These are phyloP conservation scores for Neodiprion virginianus DNA, from an alignment of 1,140 invertebrate genomes.

Conservation along the genomic window DNA sequence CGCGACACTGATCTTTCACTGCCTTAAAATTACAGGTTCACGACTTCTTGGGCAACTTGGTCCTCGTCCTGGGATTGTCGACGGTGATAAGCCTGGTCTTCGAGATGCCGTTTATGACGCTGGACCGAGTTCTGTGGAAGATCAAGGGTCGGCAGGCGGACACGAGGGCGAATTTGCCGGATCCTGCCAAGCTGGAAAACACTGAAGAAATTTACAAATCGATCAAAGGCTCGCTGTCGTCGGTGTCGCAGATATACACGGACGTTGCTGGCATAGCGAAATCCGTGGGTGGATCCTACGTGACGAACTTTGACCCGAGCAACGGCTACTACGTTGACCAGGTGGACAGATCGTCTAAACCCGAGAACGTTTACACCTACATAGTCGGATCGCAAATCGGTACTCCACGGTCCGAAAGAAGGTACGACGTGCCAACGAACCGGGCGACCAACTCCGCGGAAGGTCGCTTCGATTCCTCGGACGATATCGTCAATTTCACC, in stretches of 20 bases:
- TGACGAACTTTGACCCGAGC: background rate
- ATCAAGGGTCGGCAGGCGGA: background rate
- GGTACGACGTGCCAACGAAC: background rate
- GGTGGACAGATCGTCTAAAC: background rate
- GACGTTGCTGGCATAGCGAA: slow-evolving; percentile 7
- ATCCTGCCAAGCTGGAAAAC: slow-evolving; percentile 26
- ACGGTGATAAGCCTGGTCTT: slow-evolving; percentile 45
- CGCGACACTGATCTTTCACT: background rate
- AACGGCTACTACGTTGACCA: slow-evolving; percentile 5
- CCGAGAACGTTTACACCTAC: slow-evolving; percentile 8
- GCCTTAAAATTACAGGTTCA: slow-evolving; percentile 28
- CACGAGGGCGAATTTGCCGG: background rate
- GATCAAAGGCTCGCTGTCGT: slow-evolving; percentile 19
- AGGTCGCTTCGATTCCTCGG: background rate
- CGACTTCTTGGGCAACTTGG: slow-evolving; percentile 39
- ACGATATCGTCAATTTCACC: background rate
- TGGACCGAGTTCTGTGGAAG: slow-evolving; percentile 11
- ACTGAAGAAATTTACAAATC: slow-evolving; percentile 31
- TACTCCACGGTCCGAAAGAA: background rate
- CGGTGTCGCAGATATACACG: slow-evolving; percentile 6
- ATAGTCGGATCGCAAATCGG: background rate
- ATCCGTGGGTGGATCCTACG: background rate
- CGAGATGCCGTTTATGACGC: slow-evolving; percentile 52
- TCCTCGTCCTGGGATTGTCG: slow-evolving; percentile 43
- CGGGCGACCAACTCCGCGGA: background rate